phyloP scores from a whole-genome alignment of 2,113 vertebrate species.

The Daphoenositta chrysoptera region DNA sequence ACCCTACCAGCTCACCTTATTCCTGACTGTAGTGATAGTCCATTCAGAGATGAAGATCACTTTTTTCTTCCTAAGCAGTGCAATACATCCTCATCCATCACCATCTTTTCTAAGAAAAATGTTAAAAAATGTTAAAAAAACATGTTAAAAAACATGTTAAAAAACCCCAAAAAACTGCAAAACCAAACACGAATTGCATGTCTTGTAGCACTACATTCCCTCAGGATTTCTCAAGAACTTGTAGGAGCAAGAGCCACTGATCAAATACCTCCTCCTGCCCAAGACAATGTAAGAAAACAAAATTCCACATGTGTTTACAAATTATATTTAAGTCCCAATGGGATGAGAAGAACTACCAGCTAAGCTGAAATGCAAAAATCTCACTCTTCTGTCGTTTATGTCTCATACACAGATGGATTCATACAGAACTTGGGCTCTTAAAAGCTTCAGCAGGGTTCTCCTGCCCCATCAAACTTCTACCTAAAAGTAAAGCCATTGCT shows the following conservation, averaged over 20 bases:
- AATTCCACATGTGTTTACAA: not conserved
- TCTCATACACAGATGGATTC: not conserved
- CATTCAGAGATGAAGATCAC: rapidly evolving
- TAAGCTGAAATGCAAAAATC: not conserved
- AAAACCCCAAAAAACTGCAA: not conserved
- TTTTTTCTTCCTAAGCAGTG: not conserved
- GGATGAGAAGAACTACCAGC: not conserved
- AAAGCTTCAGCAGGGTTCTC: not conserved
- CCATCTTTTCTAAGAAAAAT: not conserved
- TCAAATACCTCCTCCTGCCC: rapidly evolving
- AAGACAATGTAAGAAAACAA: not conserved
- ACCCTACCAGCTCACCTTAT: not conserved
- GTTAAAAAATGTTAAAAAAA: too few species aligned
- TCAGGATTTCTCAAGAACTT: not conserved
- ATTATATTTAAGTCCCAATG: not conserved
- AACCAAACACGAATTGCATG: not conserved
- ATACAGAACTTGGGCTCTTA: not conserved
- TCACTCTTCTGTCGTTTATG: not conserved
- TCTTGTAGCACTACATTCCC: not conserved
- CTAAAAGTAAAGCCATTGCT: not conserved
- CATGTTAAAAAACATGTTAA: not conserved
- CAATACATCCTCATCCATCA: not conserved
- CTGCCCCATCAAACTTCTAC: not conserved
- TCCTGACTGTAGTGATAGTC: not conserved
- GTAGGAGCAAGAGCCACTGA: not conserved